phyloP scores from a whole-genome alignment of 2,888 invertebrate genomes.

The Spisula subtruncata region DNA sequence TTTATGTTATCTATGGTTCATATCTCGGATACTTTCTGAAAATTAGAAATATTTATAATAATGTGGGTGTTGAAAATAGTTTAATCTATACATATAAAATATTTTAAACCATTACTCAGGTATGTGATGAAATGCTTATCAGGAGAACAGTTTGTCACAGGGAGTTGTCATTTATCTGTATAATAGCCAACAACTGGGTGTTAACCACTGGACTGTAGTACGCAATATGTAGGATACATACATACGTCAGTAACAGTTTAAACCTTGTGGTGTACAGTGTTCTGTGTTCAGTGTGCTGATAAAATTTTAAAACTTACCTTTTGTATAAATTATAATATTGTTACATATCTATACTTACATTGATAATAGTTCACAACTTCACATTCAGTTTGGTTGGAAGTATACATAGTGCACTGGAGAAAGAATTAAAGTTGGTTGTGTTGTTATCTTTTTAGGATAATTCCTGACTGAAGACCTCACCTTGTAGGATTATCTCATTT shows the following conservation, averaged over 20 bases:
- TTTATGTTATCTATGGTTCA: neutral
- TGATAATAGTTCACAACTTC: neutral
- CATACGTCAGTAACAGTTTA: neutral
- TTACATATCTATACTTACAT: neutral
- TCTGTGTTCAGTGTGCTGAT: no score
- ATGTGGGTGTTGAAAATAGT: neutral
- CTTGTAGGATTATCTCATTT: constrained; percentile 35
- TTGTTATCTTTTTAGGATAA: constrained; percentile 49
- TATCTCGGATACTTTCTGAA: neutral
- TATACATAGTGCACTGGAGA: neutral
- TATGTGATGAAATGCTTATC: constrained; percentile 18
- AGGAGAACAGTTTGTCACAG: neutral
- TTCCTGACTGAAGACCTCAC: constrained; percentile 11
- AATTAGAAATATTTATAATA: neutral
- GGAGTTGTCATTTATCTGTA: neutral
- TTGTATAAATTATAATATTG: neutral
- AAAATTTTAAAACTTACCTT: neutral
- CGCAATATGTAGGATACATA: neutral
- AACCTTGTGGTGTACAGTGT: neutral
- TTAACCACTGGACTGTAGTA: neutral
- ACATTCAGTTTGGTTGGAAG: neutral
- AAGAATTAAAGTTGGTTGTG: neutral
- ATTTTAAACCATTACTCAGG: neutral
- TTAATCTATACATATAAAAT: neutral
- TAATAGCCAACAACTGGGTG: neutral